Conservation (phyloP, 2,113 vertebrate genomes). For the Cacatua alba region DNA sequence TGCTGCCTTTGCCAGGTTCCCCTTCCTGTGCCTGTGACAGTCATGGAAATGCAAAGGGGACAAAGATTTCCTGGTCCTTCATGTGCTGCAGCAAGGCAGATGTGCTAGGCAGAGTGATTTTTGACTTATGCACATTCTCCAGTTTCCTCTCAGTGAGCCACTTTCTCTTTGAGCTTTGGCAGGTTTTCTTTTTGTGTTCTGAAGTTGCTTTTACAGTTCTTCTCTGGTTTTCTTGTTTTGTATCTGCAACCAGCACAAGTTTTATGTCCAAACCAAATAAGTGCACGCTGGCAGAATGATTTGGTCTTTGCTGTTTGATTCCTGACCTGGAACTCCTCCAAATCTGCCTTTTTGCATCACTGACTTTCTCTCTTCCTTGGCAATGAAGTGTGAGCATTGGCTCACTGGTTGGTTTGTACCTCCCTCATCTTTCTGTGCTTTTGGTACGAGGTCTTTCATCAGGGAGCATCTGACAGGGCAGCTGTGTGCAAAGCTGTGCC, state of each 20-base stretch:
- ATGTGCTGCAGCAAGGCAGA: not conserved
- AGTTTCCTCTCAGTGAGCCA: not conserved
- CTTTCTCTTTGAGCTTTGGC: not conserved
- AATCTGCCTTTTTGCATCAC: not conserved
- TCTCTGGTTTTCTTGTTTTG: not conserved
- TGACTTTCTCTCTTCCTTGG: not conserved
- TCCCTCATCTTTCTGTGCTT: not conserved
- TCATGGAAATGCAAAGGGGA: not conserved
- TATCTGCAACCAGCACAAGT: not conserved
- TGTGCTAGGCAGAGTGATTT: not conserved
- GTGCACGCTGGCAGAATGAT: rapidly evolving
- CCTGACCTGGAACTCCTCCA: not conserved
- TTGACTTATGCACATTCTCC: not conserved
- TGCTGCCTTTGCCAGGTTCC: not conserved
- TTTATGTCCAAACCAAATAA: not conserved
- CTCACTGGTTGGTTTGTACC: not conserved
- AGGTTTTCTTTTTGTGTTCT: not conserved
- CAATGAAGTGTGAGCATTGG: rapidly evolving
- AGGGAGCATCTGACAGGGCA: not conserved
- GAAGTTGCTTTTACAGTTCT: not conserved
- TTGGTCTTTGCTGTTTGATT: not conserved
- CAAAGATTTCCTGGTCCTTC: not conserved
- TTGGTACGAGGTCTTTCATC: not conserved
- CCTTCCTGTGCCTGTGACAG: not conserved
- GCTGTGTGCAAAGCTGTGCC: not conserved